Conservation (phyloP, 1,140 invertebrate genomes). For the Daktulosphaira vitifoliae region DNA sequence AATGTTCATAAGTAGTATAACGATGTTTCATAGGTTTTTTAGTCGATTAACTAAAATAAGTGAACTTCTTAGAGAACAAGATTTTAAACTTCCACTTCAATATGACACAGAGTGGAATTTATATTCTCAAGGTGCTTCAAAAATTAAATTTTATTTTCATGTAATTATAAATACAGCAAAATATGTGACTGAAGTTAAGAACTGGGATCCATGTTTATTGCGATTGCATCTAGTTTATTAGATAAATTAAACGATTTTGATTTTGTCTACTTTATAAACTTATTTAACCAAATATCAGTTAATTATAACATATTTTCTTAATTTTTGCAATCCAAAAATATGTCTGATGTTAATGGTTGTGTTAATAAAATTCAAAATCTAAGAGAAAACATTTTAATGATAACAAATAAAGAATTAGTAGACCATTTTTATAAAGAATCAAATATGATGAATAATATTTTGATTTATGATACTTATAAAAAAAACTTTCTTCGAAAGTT, state of each 20-base stretch:
- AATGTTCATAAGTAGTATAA: slow-evolving; percentile 29
- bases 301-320: no score
- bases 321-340: slow-evolving; percentile 1
- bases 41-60: slow-evolving; percentile 28
- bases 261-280: no score
- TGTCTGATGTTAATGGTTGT: background rate
- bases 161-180: no score
- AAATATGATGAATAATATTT: background rate
- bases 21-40: slow-evolving; percentile 35
- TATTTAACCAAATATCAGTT: slow-evolving; percentile 1
- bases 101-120: no score
- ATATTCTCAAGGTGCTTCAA: no score
- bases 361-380: slow-evolving; percentile 2
- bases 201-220: no score
- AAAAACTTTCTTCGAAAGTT: background rate
- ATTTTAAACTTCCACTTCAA: background rate
- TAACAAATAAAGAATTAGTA: background rate
- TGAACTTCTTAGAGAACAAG: background rate
- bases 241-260: no score
- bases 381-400: background rate
- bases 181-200: no score
- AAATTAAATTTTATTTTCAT: no score
- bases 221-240: no score
- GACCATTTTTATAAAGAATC: background rate
- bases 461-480: background rate